Base-by-base conservation (phyloP, 2,888 invertebrate genomes). In the Mycalesis mineus region DNA sequence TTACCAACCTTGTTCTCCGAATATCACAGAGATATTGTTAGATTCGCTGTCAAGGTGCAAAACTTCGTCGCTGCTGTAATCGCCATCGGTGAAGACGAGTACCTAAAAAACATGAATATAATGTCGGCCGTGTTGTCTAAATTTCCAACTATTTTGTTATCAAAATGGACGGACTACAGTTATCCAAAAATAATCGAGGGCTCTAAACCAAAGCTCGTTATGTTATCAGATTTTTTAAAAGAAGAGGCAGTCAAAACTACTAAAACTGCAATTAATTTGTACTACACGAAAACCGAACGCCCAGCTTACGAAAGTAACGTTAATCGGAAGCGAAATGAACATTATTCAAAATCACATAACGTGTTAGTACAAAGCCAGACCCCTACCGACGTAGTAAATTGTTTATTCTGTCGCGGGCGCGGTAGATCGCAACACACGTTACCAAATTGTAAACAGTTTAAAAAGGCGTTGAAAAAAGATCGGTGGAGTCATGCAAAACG, bases 161-260 rank as follows among this genome's bases (percentile, higher is more conserved):
- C 66, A 2, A 68, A 67, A 55, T 67, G 68, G 67, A 13, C 67
- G 5, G 70, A 72, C 33, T 70, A 69, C 44, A 65, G 66, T 54
- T 70, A 62, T 31, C 53, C 62, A 2, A 29, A 60, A 7, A 60
- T 65, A 4, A 42, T 41, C 7, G 53, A 58, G 39, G 42, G 40
- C 3, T 47, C 36, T 1, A 64, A 62, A 37, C n/a, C 63, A 11
- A 57, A 61, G 22, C 14, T 69, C 4, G 65, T 62, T 0, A 56
- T 68, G 7, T 44, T 69, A 13, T 58, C 67, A 0, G 65, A 69
- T 0, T 67, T 68, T 50, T 58, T 68, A n/a, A 55, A 7, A 29
- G 39, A 60, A 7, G 67, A 68, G 57, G 67, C 67, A 8, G 13
- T 58, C 1, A 67, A 67, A 56, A 47, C 44, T 3, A 44, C 44